These are phyloP conservation scores for Corythaeola cristata DNA, from an alignment of 2,113 vertebrate genomes.

Conservation along the genomic window DNA sequence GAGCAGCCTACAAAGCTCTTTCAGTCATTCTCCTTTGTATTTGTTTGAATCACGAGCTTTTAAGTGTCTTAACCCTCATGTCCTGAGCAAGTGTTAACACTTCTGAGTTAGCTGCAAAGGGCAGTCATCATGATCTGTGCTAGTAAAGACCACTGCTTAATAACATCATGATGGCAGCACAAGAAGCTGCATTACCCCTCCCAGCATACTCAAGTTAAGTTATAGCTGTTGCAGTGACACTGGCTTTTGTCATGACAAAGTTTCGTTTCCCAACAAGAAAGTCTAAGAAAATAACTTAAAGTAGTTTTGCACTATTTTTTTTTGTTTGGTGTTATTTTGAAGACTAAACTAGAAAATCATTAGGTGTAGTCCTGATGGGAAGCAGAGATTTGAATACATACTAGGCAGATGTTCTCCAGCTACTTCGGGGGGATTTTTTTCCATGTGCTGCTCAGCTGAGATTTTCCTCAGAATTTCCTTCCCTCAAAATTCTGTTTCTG, in stretches of 20 bases:
- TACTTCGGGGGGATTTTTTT: neutral
- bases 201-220: neutral
- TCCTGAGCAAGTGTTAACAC: neutral
- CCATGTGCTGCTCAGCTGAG: neutral
- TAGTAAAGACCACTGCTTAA: neutral
- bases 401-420: neutral
- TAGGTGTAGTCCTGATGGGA: neutral
- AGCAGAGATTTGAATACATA: neutral
- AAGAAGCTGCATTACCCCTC: neutral
- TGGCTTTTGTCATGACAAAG: neutral
- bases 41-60: slow-evolving; percentile 4
- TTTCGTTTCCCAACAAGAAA: neutral
- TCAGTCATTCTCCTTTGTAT: neutral
- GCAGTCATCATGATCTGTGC: neutral
- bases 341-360: neutral
- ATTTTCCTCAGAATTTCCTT: neutral
- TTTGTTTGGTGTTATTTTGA: neutral
- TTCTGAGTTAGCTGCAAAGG: neutral
- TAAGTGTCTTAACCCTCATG: slow-evolving; percentile 17
- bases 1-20: slow-evolving; percentile 23
- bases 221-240: neutral
- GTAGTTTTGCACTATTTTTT: neutral
- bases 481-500: neutral
- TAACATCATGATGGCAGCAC: neutral
- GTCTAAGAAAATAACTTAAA: neutral